Evolutionary conservation across 2,113 vertebrate species (phyloP).

Genomic region (Arothron firmamentum): DNA sequence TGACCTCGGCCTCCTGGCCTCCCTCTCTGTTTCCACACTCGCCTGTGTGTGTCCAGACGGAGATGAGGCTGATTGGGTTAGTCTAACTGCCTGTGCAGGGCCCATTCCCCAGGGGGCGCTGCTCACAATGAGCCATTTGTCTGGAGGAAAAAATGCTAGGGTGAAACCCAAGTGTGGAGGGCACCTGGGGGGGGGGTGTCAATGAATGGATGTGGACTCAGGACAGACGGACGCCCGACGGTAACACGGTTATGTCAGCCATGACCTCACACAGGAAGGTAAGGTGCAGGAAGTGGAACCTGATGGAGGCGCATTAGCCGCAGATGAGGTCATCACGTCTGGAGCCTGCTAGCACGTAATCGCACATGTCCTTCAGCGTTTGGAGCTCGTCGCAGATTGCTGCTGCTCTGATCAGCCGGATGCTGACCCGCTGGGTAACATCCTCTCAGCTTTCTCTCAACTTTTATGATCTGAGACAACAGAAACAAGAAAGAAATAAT

Average conservation of each 20-base stretch:
- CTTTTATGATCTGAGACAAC: no score
- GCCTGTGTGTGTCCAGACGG: conserved; percentile 41
- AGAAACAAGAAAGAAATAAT: no score
- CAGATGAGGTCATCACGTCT: conserved; percentile 56
- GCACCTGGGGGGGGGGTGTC: conserved; percentile 53
- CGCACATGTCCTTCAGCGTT: not conserved
- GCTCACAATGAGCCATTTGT: conserved; percentile 50
- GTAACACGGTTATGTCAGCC: conserved; percentile 68
- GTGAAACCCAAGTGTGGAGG: conserved; percentile 38
- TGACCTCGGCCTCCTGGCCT: conserved; percentile 48
- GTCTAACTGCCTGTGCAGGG: conserved; percentile 27
- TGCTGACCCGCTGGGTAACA: conserved; percentile 27
- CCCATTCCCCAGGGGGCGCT: conserved; percentile 29
- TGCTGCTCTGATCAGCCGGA: conserved; percentile 4
- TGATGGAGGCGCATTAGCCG: conserved; percentile 59
- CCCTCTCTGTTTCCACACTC: conserved; percentile 18
- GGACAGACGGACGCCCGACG: conserved; percentile 78
- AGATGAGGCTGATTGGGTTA: conserved; percentile 61
- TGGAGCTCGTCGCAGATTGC: no score
- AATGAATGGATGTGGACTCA: conserved; percentile 66
- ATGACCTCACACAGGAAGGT: conserved; percentile 72
- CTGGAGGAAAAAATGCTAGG: conserved; percentile 35
- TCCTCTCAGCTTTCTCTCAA: not conserved
- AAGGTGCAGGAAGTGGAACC: conserved; percentile 65
- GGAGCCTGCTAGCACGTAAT: conserved; percentile 38